These are phyloP conservation scores for Microcebus tavaratra DNA, from an alignment of 2,113 vertebrate species.

Conservation along the genomic window DNA sequence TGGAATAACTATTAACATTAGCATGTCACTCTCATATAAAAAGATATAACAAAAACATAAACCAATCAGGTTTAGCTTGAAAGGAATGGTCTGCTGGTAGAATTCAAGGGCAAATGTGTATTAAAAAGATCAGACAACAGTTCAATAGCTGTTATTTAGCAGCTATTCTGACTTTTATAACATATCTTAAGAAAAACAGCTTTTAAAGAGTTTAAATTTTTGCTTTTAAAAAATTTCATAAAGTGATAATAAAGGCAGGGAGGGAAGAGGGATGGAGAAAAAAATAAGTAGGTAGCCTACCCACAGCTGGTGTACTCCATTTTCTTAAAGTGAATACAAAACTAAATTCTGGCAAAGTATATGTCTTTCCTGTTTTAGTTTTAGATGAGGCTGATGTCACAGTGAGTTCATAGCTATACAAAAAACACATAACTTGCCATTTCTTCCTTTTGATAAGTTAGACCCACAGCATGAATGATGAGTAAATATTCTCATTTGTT, in stretches of 20 bases:
- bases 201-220: not conserved
- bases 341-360: not conserved
- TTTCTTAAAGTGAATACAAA: constrained; percentile 66
- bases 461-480: not conserved
- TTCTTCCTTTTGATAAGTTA: constrained; percentile 7
- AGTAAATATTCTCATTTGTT: not conserved
- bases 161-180: not conserved
- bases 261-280: not conserved
- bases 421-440: constrained; percentile 45
- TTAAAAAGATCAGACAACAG: not conserved
- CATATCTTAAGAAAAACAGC: constrained; percentile 48
- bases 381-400: constrained; percentile 69
- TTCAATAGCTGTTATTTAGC: constrained; percentile 26
- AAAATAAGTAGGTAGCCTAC: constrained; percentile 9
- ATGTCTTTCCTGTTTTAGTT: constrained; percentile 70
- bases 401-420: constrained; percentile 59
- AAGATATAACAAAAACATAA: not conserved
- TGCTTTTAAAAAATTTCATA: constrained; percentile 73
- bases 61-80: not conserved
- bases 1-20: not conserved
- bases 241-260: not conserved
- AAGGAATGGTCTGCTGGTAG: not conserved
- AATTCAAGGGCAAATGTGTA: not conserved
- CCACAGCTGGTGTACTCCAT: not conserved
- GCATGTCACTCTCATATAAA: not conserved